Evolutionary conservation across 2,888 invertebrate species (phyloP).

Genomic region (Apantesis nais): DNA sequence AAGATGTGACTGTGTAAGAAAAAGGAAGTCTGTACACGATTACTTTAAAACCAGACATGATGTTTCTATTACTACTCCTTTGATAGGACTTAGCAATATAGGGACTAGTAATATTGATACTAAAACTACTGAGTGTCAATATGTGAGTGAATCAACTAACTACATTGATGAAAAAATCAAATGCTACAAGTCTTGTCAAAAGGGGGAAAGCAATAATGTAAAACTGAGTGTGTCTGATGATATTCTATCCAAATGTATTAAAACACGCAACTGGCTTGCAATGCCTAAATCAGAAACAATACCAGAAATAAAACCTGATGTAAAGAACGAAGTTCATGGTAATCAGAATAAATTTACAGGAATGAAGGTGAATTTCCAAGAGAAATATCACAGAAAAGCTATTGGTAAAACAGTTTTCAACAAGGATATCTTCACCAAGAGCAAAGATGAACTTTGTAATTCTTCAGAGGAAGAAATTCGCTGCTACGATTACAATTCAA

Average conservation of each 20-base stretch:
- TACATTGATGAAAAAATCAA: constrained; percentile 67
- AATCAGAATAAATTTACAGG: constrained; percentile 19
- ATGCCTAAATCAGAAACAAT: constrained; percentile 58
- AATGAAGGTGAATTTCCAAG: constrained; percentile 36
- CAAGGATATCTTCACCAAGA: constrained; percentile 14
- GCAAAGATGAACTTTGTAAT: constrained; percentile 7
- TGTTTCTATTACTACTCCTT: constrained; percentile 72
- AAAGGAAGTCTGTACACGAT: constrained; percentile 56
- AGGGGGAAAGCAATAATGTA: constrained; percentile 55
- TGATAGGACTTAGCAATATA: constrained; percentile 50
- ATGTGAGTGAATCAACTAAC: constrained; percentile 63
- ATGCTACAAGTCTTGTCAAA: constrained; percentile 75
- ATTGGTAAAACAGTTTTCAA: not conserved
- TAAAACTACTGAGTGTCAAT: constrained; percentile 68
- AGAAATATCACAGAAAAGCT: constrained; percentile 27
- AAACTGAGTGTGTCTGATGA: constrained; percentile 75
- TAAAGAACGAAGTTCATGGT: constrained; percentile 15
- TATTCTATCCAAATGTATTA: constrained; percentile 74
- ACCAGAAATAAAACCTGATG: constrained; percentile 56
- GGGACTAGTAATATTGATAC: constrained; percentile 70
- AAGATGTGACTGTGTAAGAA: too few species aligned
- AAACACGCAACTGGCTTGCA: constrained; percentile 69
- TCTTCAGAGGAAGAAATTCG: constrained; percentile 66
- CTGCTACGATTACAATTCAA: constrained; percentile 53
- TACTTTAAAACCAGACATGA: constrained; percentile 72